A percentile compares a stretch with the other conserved stretches of the same genome.
Conservation (phyloP, 1,140 invertebrate species). For the Drosophila obscura region DNA sequence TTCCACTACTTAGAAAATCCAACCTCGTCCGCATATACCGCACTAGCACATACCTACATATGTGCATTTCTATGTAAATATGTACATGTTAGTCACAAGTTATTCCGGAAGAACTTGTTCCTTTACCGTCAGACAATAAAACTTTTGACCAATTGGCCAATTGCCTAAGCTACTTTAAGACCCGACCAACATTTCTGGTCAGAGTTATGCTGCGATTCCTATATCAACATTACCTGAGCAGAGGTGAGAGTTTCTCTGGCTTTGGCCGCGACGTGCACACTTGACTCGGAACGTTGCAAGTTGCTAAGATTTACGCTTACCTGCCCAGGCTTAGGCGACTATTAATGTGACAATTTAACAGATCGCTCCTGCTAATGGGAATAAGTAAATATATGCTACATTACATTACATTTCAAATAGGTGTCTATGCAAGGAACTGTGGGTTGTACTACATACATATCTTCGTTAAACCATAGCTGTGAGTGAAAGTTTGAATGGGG, state of each 20-base stretch:
- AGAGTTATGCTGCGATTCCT: constrained; percentile 39
- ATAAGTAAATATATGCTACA: neutral
- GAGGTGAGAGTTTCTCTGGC: neutral
- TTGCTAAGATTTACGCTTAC: constrained; percentile 4
- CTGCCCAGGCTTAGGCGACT: constrained; percentile 3
- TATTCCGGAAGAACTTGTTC: constrained; percentile 19
- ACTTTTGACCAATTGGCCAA: constrained; percentile 56
- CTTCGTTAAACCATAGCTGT: no score
- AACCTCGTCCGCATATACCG: constrained; percentile 14
- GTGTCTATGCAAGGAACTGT: no score
- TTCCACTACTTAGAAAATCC: constrained; percentile 51
- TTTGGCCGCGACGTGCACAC: neutral
- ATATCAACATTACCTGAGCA: neutral
- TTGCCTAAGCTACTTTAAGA: constrained; percentile 67
- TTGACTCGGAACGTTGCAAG: neutral
- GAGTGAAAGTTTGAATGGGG: no score
- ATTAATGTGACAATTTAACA: constrained; percentile 2
- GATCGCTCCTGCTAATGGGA: neutral
- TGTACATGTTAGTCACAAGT: constrained; percentile 28
- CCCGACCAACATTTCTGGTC: constrained; percentile 51
- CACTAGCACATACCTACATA: neutral
- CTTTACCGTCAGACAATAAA: constrained; percentile 39
- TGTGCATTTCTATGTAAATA: no score
- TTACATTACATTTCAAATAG: no score
- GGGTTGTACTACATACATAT: no score